Evolutionary conservation across 1,140 invertebrate genomes (phyloP), one percentile per base, ranked within the genome.

Genomic region (Aphelinus certus): DNA sequence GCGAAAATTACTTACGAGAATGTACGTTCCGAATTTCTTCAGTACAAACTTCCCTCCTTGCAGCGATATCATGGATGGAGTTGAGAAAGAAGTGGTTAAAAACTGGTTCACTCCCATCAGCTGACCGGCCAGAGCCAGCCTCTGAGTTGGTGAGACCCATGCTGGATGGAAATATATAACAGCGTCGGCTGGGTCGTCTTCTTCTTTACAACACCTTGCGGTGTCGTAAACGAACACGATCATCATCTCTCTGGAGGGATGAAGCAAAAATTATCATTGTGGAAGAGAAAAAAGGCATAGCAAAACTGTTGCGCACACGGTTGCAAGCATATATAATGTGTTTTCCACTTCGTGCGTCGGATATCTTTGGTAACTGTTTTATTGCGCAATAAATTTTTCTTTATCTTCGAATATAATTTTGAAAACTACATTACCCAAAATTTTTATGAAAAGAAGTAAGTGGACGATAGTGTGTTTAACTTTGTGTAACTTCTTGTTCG

Each of bases 221-320:
- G 92, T 94, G 87, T 96, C 94, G 79, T 96, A 96, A 62, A 96
- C 90, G 88, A 96, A 95, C 73, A 95, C 92, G 86, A 96, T 95
- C 90, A 95, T 93, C 87, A 95, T 94, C 89, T 96, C 94, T 86
- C 93, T 95, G 82, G 56, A 89, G 90, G 70, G 62, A 81, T 71
- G 76, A 72, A 46, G 82, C 51, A 53, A 4, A 53, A 53, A 26
- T 26, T 26, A 26, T 26, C 26, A 26, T 26, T 26, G 26, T 26
- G 26, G 26, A 26, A 26, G 26, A 26, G 26, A 26, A 26, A 26
- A 26, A 26, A 26, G 26, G 26, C 26, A 26, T 26, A 26, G 26
- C 26, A 26, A 26, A 26, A 26, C 26, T 26, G 26, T 26, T 26
- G 26, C 26, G 26, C 26, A 26, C 26, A 26, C 26, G 26, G 26